Evolutionary conservation across 2,113 vertebrate genomes (phyloP), one percentile per base, ranked within the genome.

Genomic region (Dicrurus megarhynchus): DNA sequence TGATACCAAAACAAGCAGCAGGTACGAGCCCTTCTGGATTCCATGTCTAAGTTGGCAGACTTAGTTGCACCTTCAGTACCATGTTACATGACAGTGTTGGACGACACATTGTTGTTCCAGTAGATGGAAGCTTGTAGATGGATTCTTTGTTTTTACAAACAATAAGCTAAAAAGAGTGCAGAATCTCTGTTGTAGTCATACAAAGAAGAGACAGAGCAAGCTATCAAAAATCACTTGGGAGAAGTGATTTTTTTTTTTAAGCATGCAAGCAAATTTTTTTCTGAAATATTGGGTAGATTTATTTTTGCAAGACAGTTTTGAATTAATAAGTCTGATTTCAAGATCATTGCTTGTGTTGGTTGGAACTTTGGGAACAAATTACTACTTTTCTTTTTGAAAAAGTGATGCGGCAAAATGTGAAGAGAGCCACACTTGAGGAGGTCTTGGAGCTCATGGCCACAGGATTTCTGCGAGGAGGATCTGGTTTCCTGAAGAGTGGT

Each of bases 371-470:
- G 33, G 35, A 39, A 95, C 92, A 84, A 94, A 87, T 63, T 6
- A 41, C 52, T 93, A 20, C 15, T 81, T 67, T 89, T 94, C 37
- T 84, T 56, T 96, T 74, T 21, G 37, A 49, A 75, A 95, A 96
- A 99, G 99, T 99, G 83, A 99, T 99, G 99, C 98, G 99, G 30
- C 99, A 99, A 97, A 99, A 99, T 20, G 99, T 99, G 95, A 99
- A 99, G 93, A 98, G 99, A 87, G 99, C 99, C 37, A 99, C 99
- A 0, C 98, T 99, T 70, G 99, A 99, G 70, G 99, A 99, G 89
- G 99, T 99, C 79, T 98, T 99, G 92, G 99, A 99, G 96, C 98
- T 99, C 49, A 99, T 99, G 99, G 98, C 99, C 91, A 99, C 99
- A 1, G 99, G 99, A 68, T 99, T 99, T 97, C 97, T 99, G 56